Percentiles rank a stretch among this genome's conserved stretches.
phyloP scores from a whole-genome alignment of 2,113 vertebrate species.

The Tychaedon coryphoeus region DNA sequence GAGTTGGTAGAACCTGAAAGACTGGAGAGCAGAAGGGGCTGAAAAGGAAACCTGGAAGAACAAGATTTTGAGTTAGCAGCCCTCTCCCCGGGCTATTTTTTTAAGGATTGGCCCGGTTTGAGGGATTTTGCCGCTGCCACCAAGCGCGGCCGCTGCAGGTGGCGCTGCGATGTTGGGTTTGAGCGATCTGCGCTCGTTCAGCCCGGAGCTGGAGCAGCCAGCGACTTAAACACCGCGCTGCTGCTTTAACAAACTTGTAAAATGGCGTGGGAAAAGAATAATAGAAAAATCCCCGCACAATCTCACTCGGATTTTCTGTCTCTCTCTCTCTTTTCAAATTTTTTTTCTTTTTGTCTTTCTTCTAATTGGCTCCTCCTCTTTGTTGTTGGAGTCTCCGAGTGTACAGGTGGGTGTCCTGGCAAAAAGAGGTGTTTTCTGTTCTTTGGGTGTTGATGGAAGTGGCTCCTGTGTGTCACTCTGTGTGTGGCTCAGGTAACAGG shows the following conservation, averaged over 20 bases:
- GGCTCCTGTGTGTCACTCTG: neutral
- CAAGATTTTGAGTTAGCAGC: neutral
- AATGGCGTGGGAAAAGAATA: neutral
- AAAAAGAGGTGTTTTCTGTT: slow-evolving; percentile 7
- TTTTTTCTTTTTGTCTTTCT: neutral
- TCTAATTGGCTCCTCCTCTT: neutral
- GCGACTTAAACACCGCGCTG: slow-evolving; percentile 30
- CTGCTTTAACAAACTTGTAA: slow-evolving; percentile 63
- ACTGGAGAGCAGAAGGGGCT: rapidly evolving
- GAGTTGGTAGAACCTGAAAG: neutral
- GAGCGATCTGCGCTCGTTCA: neutral
- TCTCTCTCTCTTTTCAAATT: too few species aligned
- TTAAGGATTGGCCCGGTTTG: rapidly evolving
- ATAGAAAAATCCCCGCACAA: rapidly evolving
- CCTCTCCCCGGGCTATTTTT: neutral
- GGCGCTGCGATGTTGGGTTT: slow-evolving; percentile 80
- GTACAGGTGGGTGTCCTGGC: neutral
- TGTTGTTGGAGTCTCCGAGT: neutral
- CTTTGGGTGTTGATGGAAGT: neutral
- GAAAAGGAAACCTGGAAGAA: neutral
- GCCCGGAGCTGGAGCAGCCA: neutral
- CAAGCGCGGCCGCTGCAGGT: slow-evolving; percentile 74
- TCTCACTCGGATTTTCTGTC: neutral
- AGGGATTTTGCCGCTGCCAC: neutral
- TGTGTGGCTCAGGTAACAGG: neutral